A percentile compares a stretch with the other conserved stretches of the same genome.
Conservation (phyloP, 2,113 vertebrate genomes). For the Tenebrosternarchus preto region DNA sequence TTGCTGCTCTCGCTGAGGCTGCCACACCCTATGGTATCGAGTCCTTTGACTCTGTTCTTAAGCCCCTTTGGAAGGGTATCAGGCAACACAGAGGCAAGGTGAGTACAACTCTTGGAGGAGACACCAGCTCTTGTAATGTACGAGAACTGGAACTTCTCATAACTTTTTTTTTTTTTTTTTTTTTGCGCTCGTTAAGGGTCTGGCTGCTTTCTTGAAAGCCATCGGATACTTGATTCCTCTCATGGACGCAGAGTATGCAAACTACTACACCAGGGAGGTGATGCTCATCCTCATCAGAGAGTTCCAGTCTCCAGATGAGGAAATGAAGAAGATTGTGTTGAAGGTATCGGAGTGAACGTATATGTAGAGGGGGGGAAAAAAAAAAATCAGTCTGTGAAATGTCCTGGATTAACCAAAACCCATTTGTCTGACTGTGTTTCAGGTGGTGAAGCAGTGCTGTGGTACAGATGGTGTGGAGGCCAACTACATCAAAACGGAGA, state of each 20-base stretch:
- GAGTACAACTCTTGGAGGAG: background rate
- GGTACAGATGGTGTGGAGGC: conserved; percentile 98
- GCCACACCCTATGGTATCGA: conserved; percentile 98
- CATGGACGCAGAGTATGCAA: conserved; percentile 98
- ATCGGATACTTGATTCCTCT: conserved; percentile 98
- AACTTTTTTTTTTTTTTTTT: background rate
- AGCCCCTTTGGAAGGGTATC: conserved; percentile 98
- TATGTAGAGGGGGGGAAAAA: no score
- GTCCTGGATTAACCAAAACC: background rate
- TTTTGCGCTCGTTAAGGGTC: conserved; percentile 75
- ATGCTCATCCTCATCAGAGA: conserved; percentile 99
- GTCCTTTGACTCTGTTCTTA: conserved; percentile 97
- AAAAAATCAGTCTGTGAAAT: background rate
- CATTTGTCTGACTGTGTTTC: background rate
- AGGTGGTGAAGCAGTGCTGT: conserved; percentile 99
- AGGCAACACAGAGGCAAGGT: conserved; percentile 99
- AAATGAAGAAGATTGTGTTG: conserved; percentile 99
- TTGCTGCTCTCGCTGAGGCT: conserved; percentile 95
- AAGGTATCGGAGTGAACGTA: conserved; percentile 76
- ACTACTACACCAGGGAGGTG: conserved; percentile 98
- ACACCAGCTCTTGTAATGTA: no score
- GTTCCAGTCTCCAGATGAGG: conserved; percentile 98
- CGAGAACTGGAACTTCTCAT: background rate
- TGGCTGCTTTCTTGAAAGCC: conserved; percentile 97
- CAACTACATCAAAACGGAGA: conserved; percentile 99